Conservation (phyloP, 2,797 vertebrate species). For the Distichodus sexfasciatus region DNA sequence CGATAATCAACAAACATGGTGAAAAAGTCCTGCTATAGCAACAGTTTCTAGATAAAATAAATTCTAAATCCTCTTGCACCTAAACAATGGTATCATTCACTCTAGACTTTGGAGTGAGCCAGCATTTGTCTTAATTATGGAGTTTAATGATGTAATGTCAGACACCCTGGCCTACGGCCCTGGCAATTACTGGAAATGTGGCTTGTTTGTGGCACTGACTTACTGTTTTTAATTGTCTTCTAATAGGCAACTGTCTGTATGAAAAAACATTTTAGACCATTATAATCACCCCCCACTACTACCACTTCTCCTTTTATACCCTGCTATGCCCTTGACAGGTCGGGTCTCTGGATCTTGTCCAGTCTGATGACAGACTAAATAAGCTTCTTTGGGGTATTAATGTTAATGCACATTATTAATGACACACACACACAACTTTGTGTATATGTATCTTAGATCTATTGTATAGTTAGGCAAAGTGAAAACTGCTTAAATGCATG, state of each 20-base stretch:
- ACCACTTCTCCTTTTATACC: not conserved
- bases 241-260: not conserved
- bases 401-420: too few relatives aligned
- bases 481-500: too few relatives aligned
- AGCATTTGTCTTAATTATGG: not conserved
- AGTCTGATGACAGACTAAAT: not conserved
- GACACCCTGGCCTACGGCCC: not conserved
- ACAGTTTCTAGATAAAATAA: not conserved
- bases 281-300: too few relatives aligned
- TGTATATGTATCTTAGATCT: too few relatives aligned
- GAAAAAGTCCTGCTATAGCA: not conserved
- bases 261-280: not conserved
- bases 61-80: not conserved
- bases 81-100: not conserved
- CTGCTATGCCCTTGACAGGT: not conserved
- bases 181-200: not conserved
- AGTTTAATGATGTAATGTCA: not conserved
- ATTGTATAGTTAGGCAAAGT: too few relatives aligned
- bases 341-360: slow-evolving; percentile 13
- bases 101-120: not conserved
- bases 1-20: not conserved
- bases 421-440: too few relatives aligned
- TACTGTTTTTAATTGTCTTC: not conserved
- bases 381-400: not conserved
- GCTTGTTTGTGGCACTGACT: not conserved